These are phyloP conservation scores for Melitaea athalia DNA, from an alignment of 2,888 invertebrate species.

Conservation along the genomic window DNA sequence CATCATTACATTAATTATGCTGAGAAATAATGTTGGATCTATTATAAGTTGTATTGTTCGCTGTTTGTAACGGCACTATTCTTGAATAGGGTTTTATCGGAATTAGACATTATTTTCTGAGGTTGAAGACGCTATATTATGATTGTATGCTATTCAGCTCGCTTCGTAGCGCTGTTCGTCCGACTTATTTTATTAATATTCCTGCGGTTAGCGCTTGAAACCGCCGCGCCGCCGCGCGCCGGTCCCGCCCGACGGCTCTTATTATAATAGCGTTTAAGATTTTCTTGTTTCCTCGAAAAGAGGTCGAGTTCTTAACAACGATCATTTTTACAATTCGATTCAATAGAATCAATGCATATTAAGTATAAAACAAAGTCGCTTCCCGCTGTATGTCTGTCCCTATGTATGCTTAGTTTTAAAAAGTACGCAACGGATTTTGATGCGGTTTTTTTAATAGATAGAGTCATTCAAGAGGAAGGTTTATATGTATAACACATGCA, in stretches of 20 bases:
- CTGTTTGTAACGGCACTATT: conserved; percentile 26
- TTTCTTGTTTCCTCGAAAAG: conserved; percentile 18
- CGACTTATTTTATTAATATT: conserved; percentile 49
- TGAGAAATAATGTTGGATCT: neutral
- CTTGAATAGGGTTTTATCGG: conserved; percentile 45
- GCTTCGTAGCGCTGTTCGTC: conserved; percentile 36
- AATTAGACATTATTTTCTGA: conserved; percentile 55
- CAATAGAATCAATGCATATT: too few species aligned
- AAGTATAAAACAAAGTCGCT: too few species aligned
- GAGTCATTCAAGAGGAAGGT: too few species aligned
- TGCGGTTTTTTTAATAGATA: too few species aligned
- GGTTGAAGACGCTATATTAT: conserved; percentile 49
- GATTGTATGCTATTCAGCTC: conserved; percentile 47
- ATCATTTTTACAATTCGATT: conserved; percentile 2
- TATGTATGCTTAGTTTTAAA: too few species aligned
- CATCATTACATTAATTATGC: neutral
- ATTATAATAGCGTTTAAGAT: conserved; percentile 21
- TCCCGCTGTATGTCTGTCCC: too few species aligned
- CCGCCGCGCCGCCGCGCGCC: conserved; percentile 13
- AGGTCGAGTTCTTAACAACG: conserved; percentile 21
- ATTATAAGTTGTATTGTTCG: conserved; percentile 7
- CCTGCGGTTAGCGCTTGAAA: conserved; percentile 42
- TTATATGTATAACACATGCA: too few species aligned
- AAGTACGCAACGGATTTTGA: too few species aligned
- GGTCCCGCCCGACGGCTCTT: conserved; percentile 16